These are phyloP conservation scores for Resseliella maxima DNA, from an alignment of 2,888 invertebrate genomes.

Conservation along the genomic window DNA sequence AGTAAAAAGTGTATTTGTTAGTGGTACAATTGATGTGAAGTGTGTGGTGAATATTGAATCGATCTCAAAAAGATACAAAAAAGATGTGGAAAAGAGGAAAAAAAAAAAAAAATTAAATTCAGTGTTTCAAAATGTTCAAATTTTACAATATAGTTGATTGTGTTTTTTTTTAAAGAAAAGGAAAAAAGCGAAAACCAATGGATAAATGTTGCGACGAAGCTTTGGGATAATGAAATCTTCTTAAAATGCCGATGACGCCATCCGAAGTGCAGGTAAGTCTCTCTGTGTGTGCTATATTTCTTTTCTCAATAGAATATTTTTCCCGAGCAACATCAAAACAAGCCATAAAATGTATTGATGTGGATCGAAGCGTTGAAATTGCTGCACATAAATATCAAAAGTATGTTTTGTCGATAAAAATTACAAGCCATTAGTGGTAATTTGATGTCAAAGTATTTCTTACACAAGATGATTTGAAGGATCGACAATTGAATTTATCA, in stretches of 20 bases:
- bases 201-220: not conserved
- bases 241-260: slow-evolving; percentile 37
- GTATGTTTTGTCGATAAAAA: slow-evolving; percentile 31
- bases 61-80: not conserved
- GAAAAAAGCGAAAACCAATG: not conserved
- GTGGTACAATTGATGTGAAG: not conserved
- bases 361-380: slow-evolving; percentile 54
- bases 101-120: not conserved
- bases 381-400: slow-evolving; percentile 32
- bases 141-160: not conserved
- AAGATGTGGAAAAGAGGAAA: not conserved
- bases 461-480: slow-evolving; percentile 21
- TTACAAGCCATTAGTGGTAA: slow-evolving; percentile 50
- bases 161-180: not conserved
- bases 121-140: not conserved
- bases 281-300: not conserved
- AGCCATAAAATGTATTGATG: slow-evolving; percentile 54
- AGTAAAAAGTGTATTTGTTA: not conserved
- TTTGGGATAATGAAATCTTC: slow-evolving; percentile 17
- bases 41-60: not conserved
- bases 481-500: slow-evolving; percentile 31
- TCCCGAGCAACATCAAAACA: slow-evolving; percentile 26
- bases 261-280: slow-evolving; percentile 28
- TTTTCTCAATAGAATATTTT: not conserved
- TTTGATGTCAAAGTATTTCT: not conserved